Evolutionary conservation across 1,140 invertebrate genomes (phyloP).

Genomic region (Papilio polytes): DNA sequence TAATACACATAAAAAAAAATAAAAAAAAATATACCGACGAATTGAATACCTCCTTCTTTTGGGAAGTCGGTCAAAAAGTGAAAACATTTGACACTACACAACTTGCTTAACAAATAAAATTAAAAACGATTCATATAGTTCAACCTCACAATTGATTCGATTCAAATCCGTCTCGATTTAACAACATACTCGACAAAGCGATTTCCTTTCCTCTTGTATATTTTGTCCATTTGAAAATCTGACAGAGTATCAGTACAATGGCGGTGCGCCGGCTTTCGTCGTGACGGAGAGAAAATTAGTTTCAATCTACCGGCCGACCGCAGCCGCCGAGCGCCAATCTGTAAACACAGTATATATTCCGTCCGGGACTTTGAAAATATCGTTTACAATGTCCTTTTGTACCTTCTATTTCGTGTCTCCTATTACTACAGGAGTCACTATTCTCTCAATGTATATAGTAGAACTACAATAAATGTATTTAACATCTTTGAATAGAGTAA

Average conservation of each 20-base stretch:
- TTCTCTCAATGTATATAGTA: neutral
- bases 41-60: too few relatives aligned
- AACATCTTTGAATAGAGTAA: neutral
- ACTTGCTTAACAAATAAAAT: neutral
- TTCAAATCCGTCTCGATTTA: conserved; percentile 34
- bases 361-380: conserved; percentile 43
- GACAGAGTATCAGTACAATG: conserved; percentile 57
- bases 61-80: too few relatives aligned
- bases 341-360: conserved; percentile 48
- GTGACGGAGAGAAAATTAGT: conserved; percentile 77
- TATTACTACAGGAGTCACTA: neutral
- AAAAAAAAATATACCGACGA: too few relatives aligned
- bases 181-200: conserved; percentile 45
- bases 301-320: conserved; percentile 65
- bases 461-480: neutral
- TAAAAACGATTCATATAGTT: conserved; percentile 17
- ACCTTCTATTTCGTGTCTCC: conserved; percentile 41
- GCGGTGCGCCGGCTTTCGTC: conserved; percentile 51
- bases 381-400: conserved; percentile 43
- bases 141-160: conserved; percentile 27
- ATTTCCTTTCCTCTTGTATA: conserved; percentile 49
- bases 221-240: conserved; percentile 55
- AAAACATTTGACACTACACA: neutral
- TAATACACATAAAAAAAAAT: too few relatives aligned
- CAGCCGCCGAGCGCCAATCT: conserved; percentile 62